Evolutionary conservation across 1,140 invertebrate species (phyloP), one percentile per base, ranked within the genome.

Genomic region (Pseudomyrmex cubaensis): DNA sequence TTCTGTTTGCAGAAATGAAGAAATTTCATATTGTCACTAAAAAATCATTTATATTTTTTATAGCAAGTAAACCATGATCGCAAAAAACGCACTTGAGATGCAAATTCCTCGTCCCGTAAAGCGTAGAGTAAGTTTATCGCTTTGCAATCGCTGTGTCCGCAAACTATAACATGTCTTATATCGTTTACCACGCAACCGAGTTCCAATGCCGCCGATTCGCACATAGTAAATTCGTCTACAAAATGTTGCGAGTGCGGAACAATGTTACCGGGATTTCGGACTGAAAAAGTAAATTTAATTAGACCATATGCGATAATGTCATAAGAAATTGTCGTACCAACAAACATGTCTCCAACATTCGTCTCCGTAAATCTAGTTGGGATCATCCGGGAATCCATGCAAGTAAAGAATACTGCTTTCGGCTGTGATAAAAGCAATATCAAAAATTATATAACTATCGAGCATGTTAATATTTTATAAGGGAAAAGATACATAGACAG

Each of bases 71-170:
- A 35, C 5, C 35, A 35, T 1, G 20, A 25, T 7, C 10, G 20
- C 13, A 15, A 61, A 44, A 52, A 70, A 76, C 83, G 84, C 92
- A 97, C 97, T 91, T 96, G 95, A 57, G 95, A 97, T 17, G 96
- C 95, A 92, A 97, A 96, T 89, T 97, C 96, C 85, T 96, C 96
- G 92, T 98, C 96, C 87, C 96, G 96, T 56, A 99, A 93, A 90
- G 97, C 96, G 91, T 98, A 98, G 1, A 99, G 94, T 57, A 98
- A 95, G 95, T 99, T 99, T 96, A 99, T 99, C 4, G 98, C 98
- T 96, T 99, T 99, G 93, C 98, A 99, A 93, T 99, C 99, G 63
- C 98, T 99, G 92, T 99, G 99, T 0, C 99, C 99, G 92, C 98
- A 99, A 13, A 99, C 98, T 84, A 99, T 98, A 64, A 99, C 96